Evolutionary conservation across 2,888 invertebrate genomes (phyloP).

Genomic region (Trissoscelio sp.): DNA sequence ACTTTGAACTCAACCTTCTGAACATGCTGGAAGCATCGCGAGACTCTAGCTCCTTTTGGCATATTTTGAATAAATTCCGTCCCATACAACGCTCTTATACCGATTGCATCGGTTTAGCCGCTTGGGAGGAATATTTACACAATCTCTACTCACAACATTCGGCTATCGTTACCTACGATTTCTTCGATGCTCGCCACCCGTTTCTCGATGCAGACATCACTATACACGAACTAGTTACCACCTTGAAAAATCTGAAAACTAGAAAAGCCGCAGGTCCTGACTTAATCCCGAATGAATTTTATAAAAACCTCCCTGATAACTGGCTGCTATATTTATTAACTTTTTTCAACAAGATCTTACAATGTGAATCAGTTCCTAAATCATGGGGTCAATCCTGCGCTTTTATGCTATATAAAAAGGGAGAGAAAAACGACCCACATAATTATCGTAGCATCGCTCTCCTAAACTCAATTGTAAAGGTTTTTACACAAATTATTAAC

Average conservation of each 20-base stretch:
- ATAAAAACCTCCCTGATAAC: conserved; percentile 13
- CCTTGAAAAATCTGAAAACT: conserved; percentile 10
- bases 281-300: conserved; percentile 13
- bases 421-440: not conserved
- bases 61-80: too few relatives aligned
- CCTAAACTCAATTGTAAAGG: conserved; percentile 7
- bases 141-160: too few relatives aligned
- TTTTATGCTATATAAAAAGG: conserved; percentile 21
- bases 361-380: not conserved
- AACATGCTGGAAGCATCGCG: too few relatives aligned
- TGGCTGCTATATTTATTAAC: conserved; percentile 10
- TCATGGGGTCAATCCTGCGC: conserved; percentile 10
- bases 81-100: too few relatives aligned
- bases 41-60: too few relatives aligned
- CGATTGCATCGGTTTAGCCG: too few relatives aligned
- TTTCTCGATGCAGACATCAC: conserved; percentile 2
- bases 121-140: too few relatives aligned
- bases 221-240: not conserved
- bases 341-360: conserved; percentile 21
- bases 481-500: conserved; percentile 9
- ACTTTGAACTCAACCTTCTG: too few relatives aligned
- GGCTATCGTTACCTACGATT: too few relatives aligned
- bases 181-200: conserved; percentile 19
- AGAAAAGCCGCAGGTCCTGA: conserved; percentile 24
- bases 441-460: conserved; percentile 15